Conservation (phyloP, 2,888 invertebrate species). For the Perizoma flavofasciatum region DNA sequence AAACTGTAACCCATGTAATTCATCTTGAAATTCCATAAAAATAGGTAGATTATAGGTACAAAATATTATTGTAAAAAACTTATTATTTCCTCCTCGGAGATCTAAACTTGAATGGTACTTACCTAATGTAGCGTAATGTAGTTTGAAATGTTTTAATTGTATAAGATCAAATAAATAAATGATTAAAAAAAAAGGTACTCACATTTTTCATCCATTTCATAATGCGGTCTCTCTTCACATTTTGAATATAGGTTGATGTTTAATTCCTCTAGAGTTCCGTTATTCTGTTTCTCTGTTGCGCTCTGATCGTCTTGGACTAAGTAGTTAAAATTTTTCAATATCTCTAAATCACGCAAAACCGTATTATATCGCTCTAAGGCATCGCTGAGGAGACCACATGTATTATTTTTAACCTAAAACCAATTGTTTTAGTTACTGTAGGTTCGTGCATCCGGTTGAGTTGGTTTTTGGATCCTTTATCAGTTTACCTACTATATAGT, state of each 20-base stretch:
- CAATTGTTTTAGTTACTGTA: neutral
- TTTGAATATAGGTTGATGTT: constrained; percentile 79
- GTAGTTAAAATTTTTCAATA: constrained; percentile 4
- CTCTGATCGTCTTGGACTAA: neutral
- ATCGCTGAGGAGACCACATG: constrained; percentile 13
- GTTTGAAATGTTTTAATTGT: too few species aligned
- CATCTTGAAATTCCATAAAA: too few species aligned
- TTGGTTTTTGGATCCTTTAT: neutral
- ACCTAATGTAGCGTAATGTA: too few species aligned
- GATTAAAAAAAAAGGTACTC: too few species aligned
- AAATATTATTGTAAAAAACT: too few species aligned
- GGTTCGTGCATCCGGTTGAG: neutral
- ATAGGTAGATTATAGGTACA: too few species aligned
- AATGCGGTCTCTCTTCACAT: constrained; percentile 86
- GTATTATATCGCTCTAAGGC: constrained; percentile 18
- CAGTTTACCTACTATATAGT: too few species aligned
- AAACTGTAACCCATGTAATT: too few species aligned
- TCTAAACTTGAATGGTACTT: too few species aligned
- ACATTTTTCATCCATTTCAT: constrained; percentile 91
- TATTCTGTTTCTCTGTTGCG: neutral
- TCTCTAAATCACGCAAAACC: constrained; percentile 12
- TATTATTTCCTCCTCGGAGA: too few species aligned
- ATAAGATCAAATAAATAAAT: too few species aligned
- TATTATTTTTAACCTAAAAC: constrained; percentile 10
- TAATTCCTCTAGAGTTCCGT: constrained; percentile 50